Conservation (phyloP, 2,888 invertebrate species). For the Cynaeus angustus region DNA sequence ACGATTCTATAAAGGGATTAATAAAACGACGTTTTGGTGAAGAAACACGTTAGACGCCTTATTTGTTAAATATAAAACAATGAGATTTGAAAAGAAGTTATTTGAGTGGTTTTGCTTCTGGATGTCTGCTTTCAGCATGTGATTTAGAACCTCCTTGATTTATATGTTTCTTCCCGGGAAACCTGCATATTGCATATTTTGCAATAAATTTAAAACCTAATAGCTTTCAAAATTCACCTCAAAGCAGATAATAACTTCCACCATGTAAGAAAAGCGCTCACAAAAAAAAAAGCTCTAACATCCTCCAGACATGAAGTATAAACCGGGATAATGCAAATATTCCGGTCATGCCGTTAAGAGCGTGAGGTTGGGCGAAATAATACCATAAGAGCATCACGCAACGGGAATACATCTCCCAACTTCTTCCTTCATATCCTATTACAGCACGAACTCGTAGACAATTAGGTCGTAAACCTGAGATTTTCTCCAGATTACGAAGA, state of each 20-base stretch:
- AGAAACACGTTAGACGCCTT: too few relatives aligned
- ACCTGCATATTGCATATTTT: too few relatives aligned
- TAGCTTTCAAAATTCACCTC: too few relatives aligned
- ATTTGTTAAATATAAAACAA: too few relatives aligned
- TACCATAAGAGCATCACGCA: constrained; percentile 29
- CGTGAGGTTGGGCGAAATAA: constrained; percentile 11
- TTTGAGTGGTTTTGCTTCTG: too few relatives aligned
- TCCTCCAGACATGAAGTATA: constrained; percentile 7
- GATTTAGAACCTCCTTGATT: too few relatives aligned
- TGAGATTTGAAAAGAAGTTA: too few relatives aligned
- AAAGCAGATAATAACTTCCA: background rate
- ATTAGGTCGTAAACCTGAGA: constrained; percentile 13
- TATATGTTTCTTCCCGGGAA: too few relatives aligned
- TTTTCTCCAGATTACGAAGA: constrained; percentile 11
- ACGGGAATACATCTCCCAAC: constrained; percentile 14
- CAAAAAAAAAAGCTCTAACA: background rate
- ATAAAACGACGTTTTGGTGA: background rate
- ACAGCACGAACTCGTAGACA: constrained; percentile 13
- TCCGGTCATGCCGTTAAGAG: constrained; percentile 15
- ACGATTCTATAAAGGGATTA: constrained; percentile 2
- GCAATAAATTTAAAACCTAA: too few relatives aligned
- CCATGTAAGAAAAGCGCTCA: background rate
- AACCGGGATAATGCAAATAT: constrained; percentile 34
- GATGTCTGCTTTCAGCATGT: too few relatives aligned
- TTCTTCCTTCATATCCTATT: constrained; percentile 24